phyloP scores from a whole-genome alignment of 1,140 invertebrate genomes.

The Anastrepha ludens region DNA sequence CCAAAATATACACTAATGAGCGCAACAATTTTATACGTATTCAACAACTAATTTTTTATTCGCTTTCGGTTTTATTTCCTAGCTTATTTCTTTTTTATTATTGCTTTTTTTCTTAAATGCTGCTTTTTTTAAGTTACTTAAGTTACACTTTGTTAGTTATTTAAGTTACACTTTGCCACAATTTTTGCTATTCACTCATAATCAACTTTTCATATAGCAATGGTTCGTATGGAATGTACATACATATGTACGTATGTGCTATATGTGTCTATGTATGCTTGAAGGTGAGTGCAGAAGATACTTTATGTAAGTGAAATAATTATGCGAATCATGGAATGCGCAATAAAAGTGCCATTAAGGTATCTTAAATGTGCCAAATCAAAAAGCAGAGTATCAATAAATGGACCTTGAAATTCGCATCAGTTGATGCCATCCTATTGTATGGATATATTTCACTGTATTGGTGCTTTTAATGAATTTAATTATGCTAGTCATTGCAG shows the following conservation, averaged over 20 bases:
- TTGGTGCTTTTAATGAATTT: no score
- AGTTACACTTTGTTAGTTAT: background rate
- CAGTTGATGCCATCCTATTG: background rate
- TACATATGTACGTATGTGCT: background rate
- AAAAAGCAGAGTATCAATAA: background rate
- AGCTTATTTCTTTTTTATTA: background rate
- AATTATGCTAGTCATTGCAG: no score
- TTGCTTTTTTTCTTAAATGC: background rate
- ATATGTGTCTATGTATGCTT: background rate
- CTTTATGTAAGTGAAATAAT: background rate
- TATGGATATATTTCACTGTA: no score
- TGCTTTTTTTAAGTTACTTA: background rate
- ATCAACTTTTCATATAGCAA: background rate
- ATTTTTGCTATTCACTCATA: background rate
- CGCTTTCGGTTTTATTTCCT: background rate
- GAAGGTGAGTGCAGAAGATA: background rate
- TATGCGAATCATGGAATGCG: background rate
- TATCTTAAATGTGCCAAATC: slow-evolving; percentile 1
- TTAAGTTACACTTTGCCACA: background rate
- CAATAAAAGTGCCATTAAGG: slow-evolving; percentile 12
- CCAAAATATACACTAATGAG: slow-evolving; percentile 11
- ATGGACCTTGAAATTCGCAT: slow-evolving; percentile 18
- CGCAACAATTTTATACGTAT: background rate
- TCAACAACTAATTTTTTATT: background rate
- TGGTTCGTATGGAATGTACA: background rate